phyloP scores from a whole-genome alignment of 2,797 vertebrate genomes.

The Cryptoprocta ferox region DNA sequence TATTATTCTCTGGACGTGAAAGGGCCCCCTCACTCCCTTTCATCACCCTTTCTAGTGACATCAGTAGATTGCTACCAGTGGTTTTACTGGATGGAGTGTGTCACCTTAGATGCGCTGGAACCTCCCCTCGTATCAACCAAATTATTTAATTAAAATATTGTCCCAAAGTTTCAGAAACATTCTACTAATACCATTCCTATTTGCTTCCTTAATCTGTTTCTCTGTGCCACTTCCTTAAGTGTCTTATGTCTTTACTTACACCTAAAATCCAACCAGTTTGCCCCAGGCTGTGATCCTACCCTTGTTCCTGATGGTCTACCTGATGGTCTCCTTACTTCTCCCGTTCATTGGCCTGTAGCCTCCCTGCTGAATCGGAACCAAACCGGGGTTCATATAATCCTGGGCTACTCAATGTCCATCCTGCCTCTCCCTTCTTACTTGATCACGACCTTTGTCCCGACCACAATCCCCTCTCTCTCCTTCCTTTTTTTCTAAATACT shows the following conservation, averaged over 20 bases:
- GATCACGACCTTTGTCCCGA: slow-evolving; percentile 17
- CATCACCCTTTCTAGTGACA: neutral
- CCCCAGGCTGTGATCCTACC: neutral
- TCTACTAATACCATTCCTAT: neutral
- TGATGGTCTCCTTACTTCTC: neutral
- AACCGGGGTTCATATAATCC: neutral
- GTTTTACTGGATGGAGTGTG: neutral
- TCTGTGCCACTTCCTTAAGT: neutral
- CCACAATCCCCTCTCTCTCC: neutral
- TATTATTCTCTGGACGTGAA: neutral
- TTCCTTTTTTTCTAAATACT: neutral
- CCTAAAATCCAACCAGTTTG: neutral
- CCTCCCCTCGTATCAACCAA: neutral
- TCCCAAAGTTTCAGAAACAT: neutral
- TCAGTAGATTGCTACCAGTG: neutral
- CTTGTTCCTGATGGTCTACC: neutral
- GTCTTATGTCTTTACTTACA: neutral
- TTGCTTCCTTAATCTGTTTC: neutral
- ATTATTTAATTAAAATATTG: slow-evolving; percentile 16
- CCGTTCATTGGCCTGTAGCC: neutral
- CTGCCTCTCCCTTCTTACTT: slow-evolving; percentile 18
- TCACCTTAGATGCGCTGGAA: neutral
- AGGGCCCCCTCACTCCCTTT: neutral
- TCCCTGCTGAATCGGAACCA: neutral
- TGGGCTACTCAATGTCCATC: neutral